Percentiles rank a stretch among this genome's conserved stretches.
Conservation (phyloP, 2,113 vertebrate species). For the Ophthalmolycus amberensis region DNA sequence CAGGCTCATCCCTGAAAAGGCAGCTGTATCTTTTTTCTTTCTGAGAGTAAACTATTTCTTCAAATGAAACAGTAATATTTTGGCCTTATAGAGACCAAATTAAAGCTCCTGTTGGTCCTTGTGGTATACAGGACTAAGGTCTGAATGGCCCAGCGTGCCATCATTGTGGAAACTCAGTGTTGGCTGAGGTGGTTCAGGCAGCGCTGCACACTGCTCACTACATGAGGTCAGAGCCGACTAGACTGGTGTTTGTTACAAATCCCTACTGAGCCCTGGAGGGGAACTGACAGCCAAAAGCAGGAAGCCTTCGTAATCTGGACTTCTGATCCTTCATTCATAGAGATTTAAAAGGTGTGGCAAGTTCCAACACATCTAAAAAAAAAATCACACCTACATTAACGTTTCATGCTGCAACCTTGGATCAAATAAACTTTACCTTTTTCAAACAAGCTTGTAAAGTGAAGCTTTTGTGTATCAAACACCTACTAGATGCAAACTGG, state of each 20-base stretch:
- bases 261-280: slow-evolving; percentile 55
- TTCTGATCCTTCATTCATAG: slow-evolving; percentile 23
- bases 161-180: slow-evolving; percentile 14
- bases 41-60: neutral
- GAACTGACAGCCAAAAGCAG: slow-evolving; percentile 41
- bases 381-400: neutral
- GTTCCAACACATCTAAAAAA: slow-evolving; percentile 8
- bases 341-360: slow-evolving; percentile 24
- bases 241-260: slow-evolving; percentile 62
- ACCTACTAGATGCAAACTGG: neutral
- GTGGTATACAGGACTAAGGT: neutral
- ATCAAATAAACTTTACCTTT: neutral
- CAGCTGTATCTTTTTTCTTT: neutral
- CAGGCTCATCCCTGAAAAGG: no score
- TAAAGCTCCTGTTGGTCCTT: neutral
- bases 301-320: slow-evolving; percentile 37
- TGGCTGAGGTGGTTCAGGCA: slow-evolving; percentile 15
- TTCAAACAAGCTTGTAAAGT: neutral
- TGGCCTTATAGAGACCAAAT: neutral
- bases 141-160: neutral
- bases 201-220: slow-evolving; percentile 38
- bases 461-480: neutral
- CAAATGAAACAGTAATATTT: neutral
- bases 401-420: neutral
- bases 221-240: slow-evolving; percentile 51